Conservation (phyloP, 2,797 vertebrate genomes). For the Malurus splendens region DNA sequence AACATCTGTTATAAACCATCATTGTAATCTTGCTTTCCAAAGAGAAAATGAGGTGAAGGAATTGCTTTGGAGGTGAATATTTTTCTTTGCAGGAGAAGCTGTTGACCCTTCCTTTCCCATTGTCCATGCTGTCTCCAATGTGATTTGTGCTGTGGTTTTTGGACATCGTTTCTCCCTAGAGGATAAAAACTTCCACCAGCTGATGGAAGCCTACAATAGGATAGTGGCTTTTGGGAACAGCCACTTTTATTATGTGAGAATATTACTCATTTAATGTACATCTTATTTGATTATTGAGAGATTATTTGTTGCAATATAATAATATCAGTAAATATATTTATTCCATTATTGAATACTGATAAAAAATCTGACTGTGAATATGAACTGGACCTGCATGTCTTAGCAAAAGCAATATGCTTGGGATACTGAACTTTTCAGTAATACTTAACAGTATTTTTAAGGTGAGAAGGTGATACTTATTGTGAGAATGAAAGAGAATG, state of each 20-base stretch:
- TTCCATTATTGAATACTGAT: neutral
- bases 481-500: neutral
- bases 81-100: conserved; percentile 7
- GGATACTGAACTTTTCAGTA: neutral
- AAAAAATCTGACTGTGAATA: neutral
- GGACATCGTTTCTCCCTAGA: conserved; percentile 38
- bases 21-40: neutral
- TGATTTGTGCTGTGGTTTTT: conserved; percentile 50
- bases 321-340: neutral
- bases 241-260: neutral
- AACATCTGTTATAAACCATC: neutral
- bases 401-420: neutral
- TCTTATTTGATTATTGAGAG: neutral
- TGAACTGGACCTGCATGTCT: neutral
- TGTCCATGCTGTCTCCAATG: conserved; percentile 15
- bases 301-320: neutral
- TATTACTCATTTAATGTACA: neutral
- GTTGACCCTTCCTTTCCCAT: conserved; percentile 1
- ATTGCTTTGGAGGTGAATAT: neutral
- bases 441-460: neutral
- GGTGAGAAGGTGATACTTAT: neutral
- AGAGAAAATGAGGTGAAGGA: neutral
- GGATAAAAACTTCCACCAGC: neutral
- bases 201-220: neutral
- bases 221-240: conserved; percentile 32